Evolutionary conservation across 2,113 vertebrate species (phyloP).

Genomic region (Trogon surrucura): DNA sequence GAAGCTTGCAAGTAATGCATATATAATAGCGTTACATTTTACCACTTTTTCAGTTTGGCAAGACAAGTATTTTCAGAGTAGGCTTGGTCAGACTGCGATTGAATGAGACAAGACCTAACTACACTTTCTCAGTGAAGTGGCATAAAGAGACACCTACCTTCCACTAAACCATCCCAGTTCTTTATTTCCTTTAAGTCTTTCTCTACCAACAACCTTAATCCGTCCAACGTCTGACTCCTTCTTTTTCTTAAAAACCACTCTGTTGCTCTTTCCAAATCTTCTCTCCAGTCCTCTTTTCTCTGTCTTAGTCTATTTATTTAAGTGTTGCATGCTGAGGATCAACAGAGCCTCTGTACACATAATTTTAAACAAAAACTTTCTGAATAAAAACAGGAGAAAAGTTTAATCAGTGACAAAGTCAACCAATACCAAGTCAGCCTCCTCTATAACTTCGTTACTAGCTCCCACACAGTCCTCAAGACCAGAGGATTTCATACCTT

Average conservation of each 20-base stretch:
- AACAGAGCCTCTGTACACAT: background rate
- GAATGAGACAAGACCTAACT: background rate
- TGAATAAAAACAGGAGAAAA: background rate
- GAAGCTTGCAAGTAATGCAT: background rate
- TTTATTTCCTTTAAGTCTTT: background rate
- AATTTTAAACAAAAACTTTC: background rate
- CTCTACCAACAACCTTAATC: background rate
- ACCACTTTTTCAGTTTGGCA: background rate
- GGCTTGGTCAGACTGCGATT: background rate
- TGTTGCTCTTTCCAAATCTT: background rate
- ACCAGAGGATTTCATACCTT: background rate
- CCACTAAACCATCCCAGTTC: background rate
- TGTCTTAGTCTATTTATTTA: background rate
- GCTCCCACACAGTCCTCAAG: background rate
- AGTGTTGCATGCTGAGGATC: background rate
- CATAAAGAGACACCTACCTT: background rate
- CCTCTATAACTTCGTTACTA: background rate
- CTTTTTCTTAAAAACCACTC: background rate
- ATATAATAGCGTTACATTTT: background rate
- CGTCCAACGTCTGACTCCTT: background rate
- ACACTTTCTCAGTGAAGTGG: background rate
- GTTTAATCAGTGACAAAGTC: background rate
- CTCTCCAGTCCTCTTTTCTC: background rate
- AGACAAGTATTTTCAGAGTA: background rate
- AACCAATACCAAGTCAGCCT: background rate